Percentiles rank a stretch among this genome's conserved stretches.
These are phyloP conservation scores for Hycleus cichorii DNA, from an alignment of 1,140 invertebrate genomes.

Conservation along the genomic window DNA sequence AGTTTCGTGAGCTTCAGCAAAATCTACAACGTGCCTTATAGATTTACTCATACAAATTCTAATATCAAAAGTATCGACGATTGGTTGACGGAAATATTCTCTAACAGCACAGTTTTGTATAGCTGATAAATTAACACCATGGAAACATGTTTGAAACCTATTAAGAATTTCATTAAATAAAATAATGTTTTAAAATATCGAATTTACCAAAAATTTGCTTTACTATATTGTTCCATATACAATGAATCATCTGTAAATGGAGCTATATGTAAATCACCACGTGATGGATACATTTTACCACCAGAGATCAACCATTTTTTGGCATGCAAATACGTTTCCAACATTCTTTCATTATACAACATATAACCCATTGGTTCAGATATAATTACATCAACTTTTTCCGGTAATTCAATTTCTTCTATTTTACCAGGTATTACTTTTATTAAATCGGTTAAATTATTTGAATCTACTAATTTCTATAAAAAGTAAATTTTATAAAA, in stretches of 20 bases:
- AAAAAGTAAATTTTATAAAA: constrained; percentile 16
- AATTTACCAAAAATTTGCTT: constrained; percentile 92
- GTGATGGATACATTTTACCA: constrained; percentile 93
- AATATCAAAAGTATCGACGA: constrained; percentile 98
- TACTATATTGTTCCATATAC: constrained; percentile 97
- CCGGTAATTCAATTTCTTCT: constrained; percentile 94
- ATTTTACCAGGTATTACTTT: constrained; percentile 96
- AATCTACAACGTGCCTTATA: constrained; percentile 91
- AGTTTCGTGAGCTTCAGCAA: constrained; percentile 84
- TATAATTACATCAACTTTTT: constrained; percentile 94
- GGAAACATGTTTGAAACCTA: constrained; percentile 92
- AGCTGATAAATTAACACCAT: constrained; percentile 91
- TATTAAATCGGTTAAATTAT: constrained; percentile 81
- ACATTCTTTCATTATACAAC: constrained; percentile 98
- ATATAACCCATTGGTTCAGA: constrained; percentile 99
- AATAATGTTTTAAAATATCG: background rate
- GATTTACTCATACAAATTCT: constrained; percentile 95
- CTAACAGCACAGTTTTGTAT: constrained; percentile 87
- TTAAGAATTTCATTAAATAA: background rate
- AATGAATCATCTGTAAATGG: constrained; percentile 97
- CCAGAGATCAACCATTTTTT: constrained; percentile 94
- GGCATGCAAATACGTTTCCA: constrained; percentile 97
- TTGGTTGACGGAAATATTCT: constrained; percentile 97
- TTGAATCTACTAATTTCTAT: constrained; percentile 77
- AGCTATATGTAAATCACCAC: constrained; percentile 95